phyloP scores from a whole-genome alignment of 2,888 invertebrate species.

The Lycia hirtaria region DNA sequence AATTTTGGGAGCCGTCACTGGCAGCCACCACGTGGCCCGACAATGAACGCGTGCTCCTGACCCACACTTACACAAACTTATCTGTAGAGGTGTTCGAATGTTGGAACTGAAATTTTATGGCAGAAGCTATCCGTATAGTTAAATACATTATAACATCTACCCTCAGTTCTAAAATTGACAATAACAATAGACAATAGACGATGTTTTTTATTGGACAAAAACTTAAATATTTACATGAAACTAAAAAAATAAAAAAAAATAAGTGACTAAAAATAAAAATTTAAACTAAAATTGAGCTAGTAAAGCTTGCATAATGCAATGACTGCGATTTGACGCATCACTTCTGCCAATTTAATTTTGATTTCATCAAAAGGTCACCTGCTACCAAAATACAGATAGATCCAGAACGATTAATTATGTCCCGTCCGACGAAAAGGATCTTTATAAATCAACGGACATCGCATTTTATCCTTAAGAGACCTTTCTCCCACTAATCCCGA shows the following conservation, averaged over 20 bases:
- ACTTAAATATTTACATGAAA: too few relatives aligned
- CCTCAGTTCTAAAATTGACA: too few relatives aligned
- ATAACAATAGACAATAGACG: too few relatives aligned
- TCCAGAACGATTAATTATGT: slow-evolving; percentile 75
- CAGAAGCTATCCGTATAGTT: neutral
- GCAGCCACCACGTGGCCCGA: slow-evolving; percentile 73
- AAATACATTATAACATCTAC: too few relatives aligned
- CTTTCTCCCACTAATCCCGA: slow-evolving; percentile 81
- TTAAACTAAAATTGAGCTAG: too few relatives aligned
- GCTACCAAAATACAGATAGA: slow-evolving; percentile 62
- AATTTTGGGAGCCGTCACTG: slow-evolving; percentile 82
- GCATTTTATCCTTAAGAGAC: slow-evolving; percentile 77
- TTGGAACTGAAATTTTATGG: neutral
- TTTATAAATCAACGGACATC: slow-evolving; percentile 80
- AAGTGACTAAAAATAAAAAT: too few relatives aligned
- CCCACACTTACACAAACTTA: slow-evolving; percentile 25
- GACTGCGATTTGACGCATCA: slow-evolving; percentile 34
- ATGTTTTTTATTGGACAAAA: too few relatives aligned
- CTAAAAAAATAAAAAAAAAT: too few relatives aligned
- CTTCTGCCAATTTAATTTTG: slow-evolving; percentile 16
- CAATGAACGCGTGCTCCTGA: slow-evolving; percentile 38
- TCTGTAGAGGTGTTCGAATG: neutral
- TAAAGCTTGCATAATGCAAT: slow-evolving; percentile 28
- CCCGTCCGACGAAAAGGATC: slow-evolving; percentile 69
- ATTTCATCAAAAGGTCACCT: slow-evolving; percentile 48